These are phyloP conservation scores for Calameuta idolon DNA, from an alignment of 2,888 invertebrate species.

Conservation along the genomic window DNA sequence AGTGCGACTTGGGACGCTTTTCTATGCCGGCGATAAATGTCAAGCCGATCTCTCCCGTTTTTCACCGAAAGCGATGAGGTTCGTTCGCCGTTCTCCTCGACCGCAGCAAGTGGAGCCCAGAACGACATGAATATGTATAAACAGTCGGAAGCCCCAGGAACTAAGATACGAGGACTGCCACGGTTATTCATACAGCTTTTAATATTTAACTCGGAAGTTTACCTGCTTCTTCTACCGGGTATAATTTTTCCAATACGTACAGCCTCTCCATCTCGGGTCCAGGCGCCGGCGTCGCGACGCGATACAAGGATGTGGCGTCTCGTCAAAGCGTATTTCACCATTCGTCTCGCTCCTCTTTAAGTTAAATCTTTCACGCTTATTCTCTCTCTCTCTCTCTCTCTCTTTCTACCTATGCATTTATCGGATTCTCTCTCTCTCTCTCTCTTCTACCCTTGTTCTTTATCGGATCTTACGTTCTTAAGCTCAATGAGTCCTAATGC, in stretches of 20 bases:
- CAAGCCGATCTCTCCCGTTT: not conserved
- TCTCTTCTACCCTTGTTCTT: not conserved
- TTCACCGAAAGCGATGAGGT: slow-evolving; percentile 16
- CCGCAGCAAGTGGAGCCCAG: not conserved
- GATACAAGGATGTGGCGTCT: not conserved
- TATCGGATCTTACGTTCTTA: not conserved
- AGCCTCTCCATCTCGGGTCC: not conserved
- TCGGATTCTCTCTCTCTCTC: not conserved
- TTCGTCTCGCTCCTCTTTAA: not conserved
- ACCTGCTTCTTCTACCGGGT: slow-evolving; percentile 40
- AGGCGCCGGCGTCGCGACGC: not conserved
- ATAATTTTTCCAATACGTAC: slow-evolving; percentile 40
- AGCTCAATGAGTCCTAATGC: not conserved
- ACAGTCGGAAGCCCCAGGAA: slow-evolving; percentile 34
- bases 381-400: too few relatives aligned
- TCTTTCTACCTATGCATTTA: not conserved
- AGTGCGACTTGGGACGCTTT: slow-evolving; percentile 1
- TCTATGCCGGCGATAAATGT: slow-evolving; percentile 1
- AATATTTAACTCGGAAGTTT: slow-evolving; percentile 60
- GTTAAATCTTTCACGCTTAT: not conserved
- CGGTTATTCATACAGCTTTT: slow-evolving; percentile 60
- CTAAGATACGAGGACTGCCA: slow-evolving; percentile 52
- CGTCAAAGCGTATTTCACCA: not conserved
- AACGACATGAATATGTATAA: slow-evolving; percentile 51
- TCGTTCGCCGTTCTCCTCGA: not conserved